Conservation (phyloP, 2,888 invertebrate genomes). For the Lapara coniferarum region DNA sequence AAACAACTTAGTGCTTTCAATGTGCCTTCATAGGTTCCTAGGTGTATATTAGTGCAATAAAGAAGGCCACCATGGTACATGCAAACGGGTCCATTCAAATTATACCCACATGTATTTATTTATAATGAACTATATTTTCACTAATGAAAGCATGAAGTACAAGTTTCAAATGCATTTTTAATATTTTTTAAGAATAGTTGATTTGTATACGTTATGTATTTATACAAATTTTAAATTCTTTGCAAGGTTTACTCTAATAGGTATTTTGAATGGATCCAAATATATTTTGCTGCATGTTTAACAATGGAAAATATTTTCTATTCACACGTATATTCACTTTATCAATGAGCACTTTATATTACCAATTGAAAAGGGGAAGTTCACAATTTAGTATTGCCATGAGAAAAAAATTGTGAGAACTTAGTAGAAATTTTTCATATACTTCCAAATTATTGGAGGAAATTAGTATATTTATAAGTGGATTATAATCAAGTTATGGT, state of each 20-base stretch:
- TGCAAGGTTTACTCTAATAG: no score
- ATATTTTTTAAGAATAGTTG: neutral
- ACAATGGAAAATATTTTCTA: conserved; percentile 3
- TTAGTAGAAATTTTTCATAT: neutral
- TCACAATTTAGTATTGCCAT: conserved; percentile 14
- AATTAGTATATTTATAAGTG: conserved; percentile 6
- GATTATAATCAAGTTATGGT: neutral
- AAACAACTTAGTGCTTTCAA: conserved; percentile 60
- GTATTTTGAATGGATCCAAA: conserved; percentile 9
- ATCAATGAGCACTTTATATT: conserved; percentile 1
- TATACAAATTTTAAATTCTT: no score
- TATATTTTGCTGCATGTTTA: neutral
- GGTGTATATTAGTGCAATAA: conserved; percentile 55
- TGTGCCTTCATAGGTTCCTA: conserved; percentile 74
- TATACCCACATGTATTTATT: neutral
- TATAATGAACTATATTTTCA: neutral
- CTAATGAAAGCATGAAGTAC: neutral
- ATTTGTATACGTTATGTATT: no score
- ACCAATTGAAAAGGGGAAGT: neutral
- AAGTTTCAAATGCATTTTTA: conserved; percentile 1
- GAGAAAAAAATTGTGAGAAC: neutral
- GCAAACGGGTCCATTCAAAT: conserved; percentile 2
- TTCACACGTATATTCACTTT: neutral
- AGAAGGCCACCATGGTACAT: conserved; percentile 43
- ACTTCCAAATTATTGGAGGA: neutral